phyloP scores from a whole-genome alignment of 2,113 vertebrate genomes.

The Alouatta palliata region DNA sequence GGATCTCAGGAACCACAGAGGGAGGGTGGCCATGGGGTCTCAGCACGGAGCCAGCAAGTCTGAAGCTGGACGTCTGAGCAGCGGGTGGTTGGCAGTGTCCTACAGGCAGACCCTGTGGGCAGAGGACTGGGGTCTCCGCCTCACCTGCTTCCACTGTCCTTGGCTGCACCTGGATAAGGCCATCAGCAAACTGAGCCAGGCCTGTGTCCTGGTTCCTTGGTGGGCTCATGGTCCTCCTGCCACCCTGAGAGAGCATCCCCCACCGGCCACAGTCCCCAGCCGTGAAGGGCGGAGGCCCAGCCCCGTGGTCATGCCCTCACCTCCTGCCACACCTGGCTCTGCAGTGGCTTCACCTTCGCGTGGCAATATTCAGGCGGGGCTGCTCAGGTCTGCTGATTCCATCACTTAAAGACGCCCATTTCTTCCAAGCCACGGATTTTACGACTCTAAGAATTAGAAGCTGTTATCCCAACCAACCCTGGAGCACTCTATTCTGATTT shows the following conservation, averaged over 20 bases:
- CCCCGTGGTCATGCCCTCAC: neutral
- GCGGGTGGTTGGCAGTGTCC: neutral
- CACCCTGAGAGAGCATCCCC: neutral
- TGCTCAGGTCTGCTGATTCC: constrained; percentile 76
- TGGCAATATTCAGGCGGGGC: neutral
- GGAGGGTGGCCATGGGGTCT: neutral
- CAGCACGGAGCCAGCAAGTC: neutral
- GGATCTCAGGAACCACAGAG: neutral
- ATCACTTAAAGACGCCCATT: constrained; percentile 81
- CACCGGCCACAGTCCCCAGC: neutral
- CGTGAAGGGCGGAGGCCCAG: neutral
- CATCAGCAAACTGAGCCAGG: neutral
- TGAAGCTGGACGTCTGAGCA: neutral
- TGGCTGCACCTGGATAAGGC: neutral
- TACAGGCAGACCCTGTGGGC: neutral
- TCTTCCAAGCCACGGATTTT: constrained; percentile 85
- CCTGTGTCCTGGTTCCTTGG: neutral
- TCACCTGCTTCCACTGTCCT: neutral
- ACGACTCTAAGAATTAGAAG: constrained; percentile 81
- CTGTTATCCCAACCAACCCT: constrained; percentile 80
- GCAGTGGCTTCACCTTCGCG: constrained; percentile 35
- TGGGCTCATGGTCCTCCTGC: neutral
- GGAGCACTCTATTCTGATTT: constrained; percentile 82
- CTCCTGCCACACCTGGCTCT: constrained; percentile 45
- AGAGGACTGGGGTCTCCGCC: neutral